Base-by-base conservation (phyloP, 2,888 invertebrate species). In the Trissoscelio sp. region DNA sequence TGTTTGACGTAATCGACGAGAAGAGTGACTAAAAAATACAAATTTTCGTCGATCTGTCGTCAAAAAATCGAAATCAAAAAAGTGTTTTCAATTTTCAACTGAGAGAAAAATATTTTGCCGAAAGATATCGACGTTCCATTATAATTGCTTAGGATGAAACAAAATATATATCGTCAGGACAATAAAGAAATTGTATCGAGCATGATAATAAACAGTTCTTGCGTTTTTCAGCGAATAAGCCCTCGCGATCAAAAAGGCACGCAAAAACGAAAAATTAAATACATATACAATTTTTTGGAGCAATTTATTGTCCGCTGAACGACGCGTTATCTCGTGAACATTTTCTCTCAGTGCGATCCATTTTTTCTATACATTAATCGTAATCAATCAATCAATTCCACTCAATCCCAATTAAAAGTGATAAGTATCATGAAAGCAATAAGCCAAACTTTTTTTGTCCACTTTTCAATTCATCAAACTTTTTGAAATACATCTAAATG, bases 131-230 rank as follows among this genome's bases (percentile, higher is more conserved):
- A 46, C 11, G 12, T 48, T 48, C 3, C 24, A 24, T 48, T 22
- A 48, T 24, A 48, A 48, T 48, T 24, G 22, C 22, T 48, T 44
- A 6, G 20, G 18, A 44, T 4, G 9, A 18, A 39, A 55, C 34
- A 39, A 39, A 20, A n/a, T 31, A 46, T 62, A 34, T 22, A 37
- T 53, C 66, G 53, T 39, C 7, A 53, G 53, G 66, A 66, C 66
- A 66, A 66, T 66, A 66, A 66, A 37, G 18, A 44, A 5, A 39
- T 66, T 48, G 46, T 64, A 34, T 46, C 28, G 22, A 31, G 31
- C 31, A 48, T 24, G 34, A 46, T 34, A 55, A 34, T 55, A 55
- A 55, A 18, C 22, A 12, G 1, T 11, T 9, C 3, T 7, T 7
- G 34, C 34, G 7, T 11, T 11, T 6, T 11, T 5, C 3, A 11